Evolutionary conservation across 1,140 invertebrate genomes (phyloP).

Genomic region (Homarus americanus): DNA sequence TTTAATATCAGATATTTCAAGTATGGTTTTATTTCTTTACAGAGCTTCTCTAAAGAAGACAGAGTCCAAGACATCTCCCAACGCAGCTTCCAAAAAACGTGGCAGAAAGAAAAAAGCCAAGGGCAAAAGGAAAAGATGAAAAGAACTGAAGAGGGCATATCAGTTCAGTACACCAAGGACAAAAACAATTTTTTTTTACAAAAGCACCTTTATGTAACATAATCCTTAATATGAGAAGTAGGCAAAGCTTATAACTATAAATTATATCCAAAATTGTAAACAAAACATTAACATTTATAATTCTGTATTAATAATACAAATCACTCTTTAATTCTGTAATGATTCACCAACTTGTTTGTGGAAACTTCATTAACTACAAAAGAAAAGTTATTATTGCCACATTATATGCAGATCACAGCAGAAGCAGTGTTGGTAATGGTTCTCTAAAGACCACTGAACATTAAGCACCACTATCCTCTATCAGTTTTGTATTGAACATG

Average conservation of each 20-base stretch:
- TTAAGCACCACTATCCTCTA: constrained; percentile 17
- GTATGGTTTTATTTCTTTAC: background rate
- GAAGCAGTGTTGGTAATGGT: background rate
- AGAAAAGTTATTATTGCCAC: background rate
- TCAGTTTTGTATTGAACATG: background rate
- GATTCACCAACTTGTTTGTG: background rate
- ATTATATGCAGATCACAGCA: background rate
- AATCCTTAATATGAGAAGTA: background rate
- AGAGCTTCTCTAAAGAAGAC: background rate
- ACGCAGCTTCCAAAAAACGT: background rate
- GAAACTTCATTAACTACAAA: background rate
- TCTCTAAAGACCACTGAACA: background rate
- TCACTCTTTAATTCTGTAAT: background rate
- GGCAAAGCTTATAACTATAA: background rate
- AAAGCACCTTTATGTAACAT: background rate
- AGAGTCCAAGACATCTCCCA: background rate
- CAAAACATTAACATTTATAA: background rate
- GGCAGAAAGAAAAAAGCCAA: constrained; percentile 13
- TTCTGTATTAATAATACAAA: background rate
- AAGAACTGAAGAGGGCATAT: background rate
- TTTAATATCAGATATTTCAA: background rate
- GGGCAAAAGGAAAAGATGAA: constrained; percentile 10
- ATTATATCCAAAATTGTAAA: background rate
- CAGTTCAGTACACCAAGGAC: background rate
- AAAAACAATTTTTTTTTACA: background rate